Percentiles rank a stretch among this genome's conserved stretches.
Evolutionary conservation across 1,140 invertebrate genomes (phyloP).

Genomic region (Rhizoglyphus robini): DNA sequence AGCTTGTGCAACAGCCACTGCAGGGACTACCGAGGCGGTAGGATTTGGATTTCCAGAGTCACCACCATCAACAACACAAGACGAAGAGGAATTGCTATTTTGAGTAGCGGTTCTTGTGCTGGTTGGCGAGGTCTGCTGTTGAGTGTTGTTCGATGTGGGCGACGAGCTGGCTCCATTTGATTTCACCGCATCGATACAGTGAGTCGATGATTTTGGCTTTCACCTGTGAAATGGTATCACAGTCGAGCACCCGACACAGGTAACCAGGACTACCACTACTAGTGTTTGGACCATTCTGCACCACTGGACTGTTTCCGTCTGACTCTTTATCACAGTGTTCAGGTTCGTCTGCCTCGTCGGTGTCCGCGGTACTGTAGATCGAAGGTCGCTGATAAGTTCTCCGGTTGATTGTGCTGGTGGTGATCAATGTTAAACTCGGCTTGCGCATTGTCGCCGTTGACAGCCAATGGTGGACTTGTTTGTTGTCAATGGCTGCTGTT

Average conservation of each 20-base stretch:
- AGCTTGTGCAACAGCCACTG: no score
- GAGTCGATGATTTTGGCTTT: constrained; percentile 95
- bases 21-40: not conserved
- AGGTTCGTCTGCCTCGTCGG: not conserved
- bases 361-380: not conserved
- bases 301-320: not conserved
- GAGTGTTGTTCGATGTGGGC: not conserved
- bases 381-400: not conserved
- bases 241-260: constrained; percentile 68
- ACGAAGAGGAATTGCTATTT: not conserved
- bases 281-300: not conserved
- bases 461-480: not conserved
- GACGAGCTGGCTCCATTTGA: not conserved
- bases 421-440: not conserved
- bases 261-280: not conserved
- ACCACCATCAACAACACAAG: no score
- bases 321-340: no score
- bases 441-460: not conserved
- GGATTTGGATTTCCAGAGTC: not conserved
- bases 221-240: constrained; percentile 96
- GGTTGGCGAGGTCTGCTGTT: not conserved
- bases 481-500: not conserved
- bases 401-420: not conserved
- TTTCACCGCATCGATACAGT: constrained; percentile 41
- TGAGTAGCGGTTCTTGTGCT: not conserved